Evolutionary conservation across 2,113 vertebrate species (phyloP).

Genomic region (Vanacampus margaritifer): DNA sequence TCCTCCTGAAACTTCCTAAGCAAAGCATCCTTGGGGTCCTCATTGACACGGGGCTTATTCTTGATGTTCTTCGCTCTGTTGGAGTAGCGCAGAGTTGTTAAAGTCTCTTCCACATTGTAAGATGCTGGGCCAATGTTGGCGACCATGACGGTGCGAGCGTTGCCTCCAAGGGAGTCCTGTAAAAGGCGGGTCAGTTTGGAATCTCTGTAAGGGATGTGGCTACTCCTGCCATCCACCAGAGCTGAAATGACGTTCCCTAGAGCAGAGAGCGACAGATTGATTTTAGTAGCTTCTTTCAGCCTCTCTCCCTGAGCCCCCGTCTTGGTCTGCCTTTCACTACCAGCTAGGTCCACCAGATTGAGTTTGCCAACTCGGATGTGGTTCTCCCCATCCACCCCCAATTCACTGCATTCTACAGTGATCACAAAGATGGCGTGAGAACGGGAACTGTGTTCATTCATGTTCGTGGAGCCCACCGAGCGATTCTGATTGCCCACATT

Average conservation of each 20-base stretch:
- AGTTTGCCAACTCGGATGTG: constrained; percentile 94
- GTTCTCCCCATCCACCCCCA: constrained; percentile 90
- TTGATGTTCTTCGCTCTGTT: constrained; percentile 99
- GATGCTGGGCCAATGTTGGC: constrained; percentile 96
- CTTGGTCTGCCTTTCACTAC: constrained; percentile 93
- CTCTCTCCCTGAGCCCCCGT: constrained; percentile 92
- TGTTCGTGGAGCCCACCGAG: constrained; percentile 92
- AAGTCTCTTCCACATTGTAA: constrained; percentile 94
- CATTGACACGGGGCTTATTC: constrained; percentile 94
- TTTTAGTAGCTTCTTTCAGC: constrained; percentile 95
- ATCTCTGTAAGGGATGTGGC: constrained; percentile 94
- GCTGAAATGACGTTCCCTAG: constrained; percentile 96
- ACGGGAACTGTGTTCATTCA: constrained; percentile 97
- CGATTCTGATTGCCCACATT: constrained; percentile 96
- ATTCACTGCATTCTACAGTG: constrained; percentile 91
- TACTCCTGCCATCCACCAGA: constrained; percentile 92
- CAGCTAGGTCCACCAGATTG: constrained; percentile 94
- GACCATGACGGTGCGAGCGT: constrained; percentile 97
- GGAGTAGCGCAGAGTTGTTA: constrained; percentile 92
- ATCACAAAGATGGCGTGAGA: constrained; percentile 97
- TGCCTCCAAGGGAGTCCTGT: constrained; percentile 95
- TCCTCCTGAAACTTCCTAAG: constrained; percentile 95
- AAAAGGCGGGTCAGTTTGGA: constrained; percentile 94
- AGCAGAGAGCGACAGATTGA: constrained; percentile 96
- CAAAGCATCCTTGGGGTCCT: constrained; percentile 96